These are phyloP conservation scores for Pseudomyrmex gracilis DNA, from an alignment of 1,140 invertebrate species.

Conservation along the genomic window DNA sequence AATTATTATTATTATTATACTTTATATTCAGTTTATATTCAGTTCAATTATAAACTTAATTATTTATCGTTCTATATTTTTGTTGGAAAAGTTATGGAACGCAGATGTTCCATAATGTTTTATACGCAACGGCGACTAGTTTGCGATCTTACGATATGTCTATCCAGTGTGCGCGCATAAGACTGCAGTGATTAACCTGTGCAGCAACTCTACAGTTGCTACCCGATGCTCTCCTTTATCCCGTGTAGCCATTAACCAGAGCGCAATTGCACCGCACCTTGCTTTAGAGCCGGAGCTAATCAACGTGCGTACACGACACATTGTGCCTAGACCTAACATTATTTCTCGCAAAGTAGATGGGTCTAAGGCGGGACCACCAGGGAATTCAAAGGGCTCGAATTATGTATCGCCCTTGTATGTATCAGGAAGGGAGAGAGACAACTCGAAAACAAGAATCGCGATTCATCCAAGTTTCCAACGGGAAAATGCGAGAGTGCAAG, in stretches of 20 bases:
- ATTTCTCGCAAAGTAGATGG: constrained; percentile 18
- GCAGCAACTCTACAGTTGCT: constrained; percentile 1
- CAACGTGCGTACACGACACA: constrained; percentile 49
- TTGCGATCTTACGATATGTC: constrained; percentile 12
- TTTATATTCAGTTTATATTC: background rate
- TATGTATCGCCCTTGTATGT: constrained; percentile 11
- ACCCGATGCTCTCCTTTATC: constrained; percentile 43
- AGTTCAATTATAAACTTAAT: background rate
- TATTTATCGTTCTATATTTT: constrained; percentile 8
- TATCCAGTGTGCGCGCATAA: constrained; percentile 2
- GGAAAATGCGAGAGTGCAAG: constrained; percentile 15
- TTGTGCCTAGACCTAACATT: constrained; percentile 46
- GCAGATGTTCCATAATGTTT: background rate
- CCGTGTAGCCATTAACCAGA: constrained; percentile 51
- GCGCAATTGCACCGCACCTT: constrained; percentile 46
- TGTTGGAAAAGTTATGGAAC: background rate
- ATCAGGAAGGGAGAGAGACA: background rate
- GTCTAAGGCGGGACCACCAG: background rate
- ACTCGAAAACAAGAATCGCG: constrained; percentile 25
- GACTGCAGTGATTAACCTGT: constrained; percentile 48
- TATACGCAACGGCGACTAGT: background rate
- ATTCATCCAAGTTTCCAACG: constrained; percentile 1
- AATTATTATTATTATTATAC: too few relatives aligned
- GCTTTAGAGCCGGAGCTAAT: constrained; percentile 39
- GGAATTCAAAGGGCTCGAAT: constrained; percentile 33